phyloP scores from a whole-genome alignment of 2,113 vertebrate genomes.

The Helogale parvula region DNA sequence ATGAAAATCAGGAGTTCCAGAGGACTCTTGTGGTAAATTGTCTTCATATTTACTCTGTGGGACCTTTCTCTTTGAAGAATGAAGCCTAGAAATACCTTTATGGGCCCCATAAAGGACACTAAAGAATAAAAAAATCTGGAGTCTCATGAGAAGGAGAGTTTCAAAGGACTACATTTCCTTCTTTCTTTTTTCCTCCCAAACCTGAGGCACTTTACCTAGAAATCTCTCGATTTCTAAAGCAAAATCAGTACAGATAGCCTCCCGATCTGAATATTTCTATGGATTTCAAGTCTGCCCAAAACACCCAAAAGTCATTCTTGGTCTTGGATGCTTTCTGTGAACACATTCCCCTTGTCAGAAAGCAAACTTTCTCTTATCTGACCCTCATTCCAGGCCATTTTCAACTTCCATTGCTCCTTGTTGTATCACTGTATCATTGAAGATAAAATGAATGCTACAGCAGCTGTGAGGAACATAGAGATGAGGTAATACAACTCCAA shows the following conservation, averaged over 20 bases:
- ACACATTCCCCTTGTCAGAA: not conserved
- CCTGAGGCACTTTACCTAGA: not conserved
- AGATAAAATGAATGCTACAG: not conserved
- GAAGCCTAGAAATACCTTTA: not conserved
- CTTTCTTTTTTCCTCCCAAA: not conserved
- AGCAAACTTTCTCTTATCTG: not conserved
- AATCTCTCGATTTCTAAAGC: not conserved
- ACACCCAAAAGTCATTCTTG: not conserved
- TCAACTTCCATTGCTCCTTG: not conserved
- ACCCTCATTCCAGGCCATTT: not conserved
- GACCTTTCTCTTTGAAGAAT: not conserved
- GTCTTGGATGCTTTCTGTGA: not conserved
- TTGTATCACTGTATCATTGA: not conserved
- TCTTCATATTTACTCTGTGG: not conserved
- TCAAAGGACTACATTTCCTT: not conserved
- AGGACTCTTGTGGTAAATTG: conserved; percentile 56
- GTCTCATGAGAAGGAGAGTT: not conserved
- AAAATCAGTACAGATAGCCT: not conserved
- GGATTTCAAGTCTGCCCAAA: not conserved
- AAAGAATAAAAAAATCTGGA: not conserved
- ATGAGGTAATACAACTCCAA: not conserved
- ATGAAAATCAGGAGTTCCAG: conserved; percentile 58
- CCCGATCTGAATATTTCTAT: not conserved
- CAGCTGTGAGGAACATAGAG: not conserved
- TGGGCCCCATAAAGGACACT: not conserved